Evolutionary conservation across 2,797 vertebrate species (phyloP).

Genomic region (Gobionotothen gibberifrons): DNA sequence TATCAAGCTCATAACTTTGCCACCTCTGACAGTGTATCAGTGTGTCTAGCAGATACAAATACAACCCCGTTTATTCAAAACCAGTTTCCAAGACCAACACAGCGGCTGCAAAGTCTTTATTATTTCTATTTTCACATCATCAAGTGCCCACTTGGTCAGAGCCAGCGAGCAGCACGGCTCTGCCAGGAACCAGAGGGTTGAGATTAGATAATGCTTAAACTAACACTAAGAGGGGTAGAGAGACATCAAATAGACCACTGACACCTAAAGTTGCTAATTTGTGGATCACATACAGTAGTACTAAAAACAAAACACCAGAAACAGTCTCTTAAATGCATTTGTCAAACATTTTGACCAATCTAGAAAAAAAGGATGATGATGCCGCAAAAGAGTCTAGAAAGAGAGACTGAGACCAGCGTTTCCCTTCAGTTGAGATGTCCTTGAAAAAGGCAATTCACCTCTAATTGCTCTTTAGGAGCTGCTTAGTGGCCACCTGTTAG

Average conservation of each 20-base stretch:
- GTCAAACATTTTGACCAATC: neutral
- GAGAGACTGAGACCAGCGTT: constrained; percentile 1
- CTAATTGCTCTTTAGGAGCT: constrained; percentile 4
- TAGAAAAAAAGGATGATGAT: neutral
- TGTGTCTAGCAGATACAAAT: constrained; percentile 15
- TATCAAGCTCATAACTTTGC: constrained; percentile 1
- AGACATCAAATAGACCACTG: neutral
- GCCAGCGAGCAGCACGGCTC: neutral
- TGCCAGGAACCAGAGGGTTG: neutral
- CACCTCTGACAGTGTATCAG: constrained; percentile 5
- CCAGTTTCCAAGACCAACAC: constrained; percentile 32
- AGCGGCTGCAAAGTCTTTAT: constrained; percentile 27
- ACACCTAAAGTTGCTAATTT: constrained; percentile 1
- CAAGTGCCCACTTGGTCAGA: constrained; percentile 20
- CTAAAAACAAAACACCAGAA: neutral
- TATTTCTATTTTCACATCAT: constrained; percentile 25
- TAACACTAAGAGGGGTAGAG: neutral
- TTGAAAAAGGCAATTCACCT: constrained; percentile 40
- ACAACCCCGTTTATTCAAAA: neutral
- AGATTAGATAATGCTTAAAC: constrained; percentile 18
- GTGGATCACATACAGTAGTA: neutral
- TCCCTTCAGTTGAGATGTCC: neutral
- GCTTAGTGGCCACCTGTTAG: constrained; percentile 5
- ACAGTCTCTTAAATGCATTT: neutral
- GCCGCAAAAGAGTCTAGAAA: neutral